These are phyloP conservation scores for Bathynomus jamesi DNA, from an alignment of 1,140 invertebrate genomes.

Conservation along the genomic window DNA sequence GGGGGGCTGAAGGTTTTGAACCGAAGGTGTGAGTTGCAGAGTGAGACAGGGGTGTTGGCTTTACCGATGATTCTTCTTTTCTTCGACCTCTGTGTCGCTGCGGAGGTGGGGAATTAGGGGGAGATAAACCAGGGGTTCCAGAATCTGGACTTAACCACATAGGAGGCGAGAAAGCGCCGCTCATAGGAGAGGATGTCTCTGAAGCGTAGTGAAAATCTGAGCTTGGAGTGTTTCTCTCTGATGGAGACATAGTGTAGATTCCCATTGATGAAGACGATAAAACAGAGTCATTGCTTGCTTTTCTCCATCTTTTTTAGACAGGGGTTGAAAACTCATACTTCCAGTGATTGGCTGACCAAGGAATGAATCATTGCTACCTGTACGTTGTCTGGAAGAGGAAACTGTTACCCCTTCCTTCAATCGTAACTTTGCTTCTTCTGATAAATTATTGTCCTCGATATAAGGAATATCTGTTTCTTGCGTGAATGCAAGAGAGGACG, in stretches of 20 bases:
- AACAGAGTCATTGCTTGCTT: conserved; percentile 49
- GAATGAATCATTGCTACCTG: conserved; percentile 46
- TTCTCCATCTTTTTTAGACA: conserved; percentile 32
- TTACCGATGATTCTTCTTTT: background rate
- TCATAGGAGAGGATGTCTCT: conserved; percentile 36
- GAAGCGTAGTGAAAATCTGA: conserved; percentile 31
- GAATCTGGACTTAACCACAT: conserved; percentile 41
- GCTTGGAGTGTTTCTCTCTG: conserved; percentile 29
- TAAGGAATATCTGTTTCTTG: conserved; percentile 63
- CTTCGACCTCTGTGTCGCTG: conserved; percentile 32
- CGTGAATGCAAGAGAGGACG: conserved; percentile 46
- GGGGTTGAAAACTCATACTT: conserved; percentile 42
- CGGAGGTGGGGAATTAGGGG: conserved; percentile 34
- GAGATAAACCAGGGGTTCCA: conserved; percentile 42
- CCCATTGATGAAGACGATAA: conserved; percentile 53
- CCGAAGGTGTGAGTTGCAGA: conserved; percentile 33
- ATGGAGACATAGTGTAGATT: conserved; percentile 32
- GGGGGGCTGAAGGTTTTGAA: conserved; percentile 34
- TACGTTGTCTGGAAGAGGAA: conserved; percentile 40
- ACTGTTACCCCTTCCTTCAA: conserved; percentile 39
- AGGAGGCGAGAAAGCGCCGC: conserved; percentile 32
- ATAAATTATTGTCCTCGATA: conserved; percentile 52
- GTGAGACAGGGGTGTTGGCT: conserved; percentile 17
- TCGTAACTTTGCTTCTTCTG: conserved; percentile 43
- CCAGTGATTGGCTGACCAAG: conserved; percentile 46